Percentiles rank a stretch among this genome's conserved stretches.
These are phyloP conservation scores for Cataglyphis cursor DNA, from an alignment of 2,888 invertebrate species.

Conservation along the genomic window DNA sequence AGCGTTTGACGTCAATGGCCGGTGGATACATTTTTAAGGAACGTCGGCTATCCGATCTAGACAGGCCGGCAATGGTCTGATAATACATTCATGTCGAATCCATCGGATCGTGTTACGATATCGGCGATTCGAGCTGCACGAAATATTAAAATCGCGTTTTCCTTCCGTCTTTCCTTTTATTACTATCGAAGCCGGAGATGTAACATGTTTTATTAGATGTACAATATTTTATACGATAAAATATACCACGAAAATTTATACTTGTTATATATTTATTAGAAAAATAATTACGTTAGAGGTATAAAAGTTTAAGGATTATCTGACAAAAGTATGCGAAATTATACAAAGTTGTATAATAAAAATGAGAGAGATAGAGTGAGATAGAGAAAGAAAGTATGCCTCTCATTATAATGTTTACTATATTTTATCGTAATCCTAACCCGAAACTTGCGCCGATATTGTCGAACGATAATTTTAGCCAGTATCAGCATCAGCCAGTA, in stretches of 20 bases:
- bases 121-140: conserved; percentile 44
- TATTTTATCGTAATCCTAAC: conserved; percentile 22
- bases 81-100: conserved; percentile 51
- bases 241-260: neutral
- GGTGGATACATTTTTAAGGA: conserved; percentile 49
- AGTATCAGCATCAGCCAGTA: conserved; percentile 28
- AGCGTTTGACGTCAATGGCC: conserved; percentile 67
- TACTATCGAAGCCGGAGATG: neutral
- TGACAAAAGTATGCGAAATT: neutral
- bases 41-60: conserved; percentile 34
- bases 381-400: neutral
- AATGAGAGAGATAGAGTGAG: neutral
- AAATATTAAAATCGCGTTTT: conserved; percentile 43
- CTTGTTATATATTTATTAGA: neutral
- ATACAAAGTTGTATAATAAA: neutral
- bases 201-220: neutral
- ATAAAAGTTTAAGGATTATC: neutral
- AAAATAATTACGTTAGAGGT: neutral
- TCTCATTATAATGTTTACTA: neutral
- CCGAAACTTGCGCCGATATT: conserved; percentile 30
- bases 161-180: conserved; percentile 1
- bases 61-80: conserved; percentile 44
- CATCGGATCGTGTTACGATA: conserved; percentile 45
- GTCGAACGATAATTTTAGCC: conserved; percentile 20
- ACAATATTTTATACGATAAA: neutral